Evolutionary conservation across 1,140 invertebrate species (phyloP), one percentile per base, ranked within the genome.

Genomic region (Aphaenogaster rudis): DNA sequence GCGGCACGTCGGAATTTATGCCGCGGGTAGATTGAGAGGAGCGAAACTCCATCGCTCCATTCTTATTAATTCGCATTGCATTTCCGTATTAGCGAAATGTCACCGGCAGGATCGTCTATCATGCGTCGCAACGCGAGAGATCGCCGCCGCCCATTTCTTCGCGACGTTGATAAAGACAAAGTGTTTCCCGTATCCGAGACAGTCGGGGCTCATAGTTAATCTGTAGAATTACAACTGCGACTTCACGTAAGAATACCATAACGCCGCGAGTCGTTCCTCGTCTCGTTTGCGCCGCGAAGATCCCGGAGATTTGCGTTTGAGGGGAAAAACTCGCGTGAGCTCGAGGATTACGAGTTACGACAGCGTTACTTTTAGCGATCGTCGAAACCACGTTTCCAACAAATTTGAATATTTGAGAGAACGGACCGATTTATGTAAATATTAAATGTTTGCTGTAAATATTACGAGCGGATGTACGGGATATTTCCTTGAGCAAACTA

Each of bases 151-250:
- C 2, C 42, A 63, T 63, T 84, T 84, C 80, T 84, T 84, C 54
- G 69, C 54, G 80, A 84, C 80, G 45, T 84, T 84, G 69, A 84
- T 84, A 84, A 84, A 84, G 80, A 84, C 80, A 42, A 84, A 84
- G 80, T 48, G 69, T 76, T 84, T 84, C 80, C 80, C 67, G 80
- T 39, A 74, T 84, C 69, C 80, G 52, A 76, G 80, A 13, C 28
- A 45, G 69, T 84, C 42, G 52, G 67, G 39, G 50, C 80, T 84
- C 67, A 76, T 33, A 74, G 42, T 72, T 84, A 67, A 84, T 84
- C 80, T 61, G 69, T 54, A 28, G 45, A 76, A 84, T 84, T 84
- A 76, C 80, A 84, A 84, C 52, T 36, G 52, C 79, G 50, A 81
- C 80, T 84, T 82, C 54, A 76, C 57, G 61, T 59, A 84, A 84